These are phyloP conservation scores for Microchrysa polita DNA, from an alignment of 2,888 invertebrate species.

Conservation along the genomic window DNA sequence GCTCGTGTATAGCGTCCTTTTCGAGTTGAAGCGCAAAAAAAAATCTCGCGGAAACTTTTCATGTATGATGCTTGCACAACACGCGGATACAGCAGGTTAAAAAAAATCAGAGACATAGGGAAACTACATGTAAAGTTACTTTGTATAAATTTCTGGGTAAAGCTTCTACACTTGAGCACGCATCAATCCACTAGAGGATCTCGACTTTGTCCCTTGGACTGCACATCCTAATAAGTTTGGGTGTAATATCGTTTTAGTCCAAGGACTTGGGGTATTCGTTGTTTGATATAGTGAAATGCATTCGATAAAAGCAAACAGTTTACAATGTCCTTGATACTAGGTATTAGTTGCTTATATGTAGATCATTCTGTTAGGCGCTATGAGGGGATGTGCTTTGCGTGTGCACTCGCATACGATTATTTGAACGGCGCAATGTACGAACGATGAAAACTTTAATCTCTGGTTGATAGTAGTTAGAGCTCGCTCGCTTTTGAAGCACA, in stretches of 20 bases:
- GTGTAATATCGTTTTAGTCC: background rate
- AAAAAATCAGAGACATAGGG: conserved; percentile 4
- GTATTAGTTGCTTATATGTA: conserved; percentile 8
- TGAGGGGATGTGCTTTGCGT: too few relatives aligned
- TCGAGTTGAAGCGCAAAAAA: background rate
- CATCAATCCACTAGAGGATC: conserved; percentile 6
- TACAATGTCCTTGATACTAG: conserved; percentile 17
- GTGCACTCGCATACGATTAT: too few relatives aligned
- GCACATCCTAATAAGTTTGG: background rate
- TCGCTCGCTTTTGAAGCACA: too few relatives aligned
- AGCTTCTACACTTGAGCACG: conserved; percentile 40
- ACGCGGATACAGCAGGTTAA: background rate
- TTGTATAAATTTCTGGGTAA: conserved; percentile 18
- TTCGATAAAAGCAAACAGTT: conserved; percentile 7
- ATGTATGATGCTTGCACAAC: background rate
- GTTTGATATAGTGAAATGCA: conserved; percentile 22
- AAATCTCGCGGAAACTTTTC: conserved; percentile 2
- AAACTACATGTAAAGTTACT: conserved; percentile 23
- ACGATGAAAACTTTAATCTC: too few relatives aligned
- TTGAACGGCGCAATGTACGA: too few relatives aligned
- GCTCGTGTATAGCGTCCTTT: too few relatives aligned
- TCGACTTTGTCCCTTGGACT: background rate
- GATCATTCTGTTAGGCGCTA: conserved; percentile 14
- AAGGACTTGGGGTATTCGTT: conserved; percentile 6
- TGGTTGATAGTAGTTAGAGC: too few relatives aligned